Conservation (phyloP, 2,797 vertebrate genomes). For the Rhinatrema bivittatum region DNA sequence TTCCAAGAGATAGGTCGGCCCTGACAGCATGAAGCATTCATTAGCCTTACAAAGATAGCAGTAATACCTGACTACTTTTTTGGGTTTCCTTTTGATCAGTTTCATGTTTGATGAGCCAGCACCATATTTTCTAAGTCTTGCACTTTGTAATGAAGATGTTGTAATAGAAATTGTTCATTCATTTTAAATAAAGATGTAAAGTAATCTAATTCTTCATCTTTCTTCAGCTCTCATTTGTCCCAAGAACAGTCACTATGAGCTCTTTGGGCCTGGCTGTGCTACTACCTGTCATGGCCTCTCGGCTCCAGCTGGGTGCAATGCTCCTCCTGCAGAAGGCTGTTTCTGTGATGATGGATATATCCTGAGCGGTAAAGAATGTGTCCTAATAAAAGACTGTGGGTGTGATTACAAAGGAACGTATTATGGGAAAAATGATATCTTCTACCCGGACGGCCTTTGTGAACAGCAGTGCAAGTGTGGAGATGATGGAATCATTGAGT, state of each 20-base stretch:
- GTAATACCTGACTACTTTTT: too few species aligned
- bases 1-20: too few species aligned
- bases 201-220: too few species aligned
- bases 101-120: too few species aligned
- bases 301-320: slow-evolving; percentile 25
- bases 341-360: slow-evolving; percentile 61
- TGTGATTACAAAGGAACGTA: slow-evolving; percentile 54
- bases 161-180: too few species aligned
- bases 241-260: slow-evolving; percentile 62
- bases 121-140: too few species aligned
- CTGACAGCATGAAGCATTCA: too few species aligned
- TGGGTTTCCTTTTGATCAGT: too few species aligned
- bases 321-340: slow-evolving; percentile 57
- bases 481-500: slow-evolving; percentile 29
- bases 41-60: too few species aligned
- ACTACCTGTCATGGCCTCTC: slow-evolving; percentile 52
- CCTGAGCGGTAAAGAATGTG: slow-evolving; percentile 54
- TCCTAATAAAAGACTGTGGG: slow-evolving; percentile 62
- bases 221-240: slow-evolving; percentile 59
- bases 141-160: too few species aligned
- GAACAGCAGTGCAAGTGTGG: slow-evolving; percentile 47
- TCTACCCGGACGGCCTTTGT: slow-evolving; percentile 5
- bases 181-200: too few species aligned
- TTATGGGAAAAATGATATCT: slow-evolving; percentile 17
- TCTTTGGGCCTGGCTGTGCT: slow-evolving; percentile 49